A percentile compares a stretch with the other conserved stretches of the same genome.
phyloP scores from a whole-genome alignment of 1,140 invertebrate species.

The Plutomurus gul region DNA sequence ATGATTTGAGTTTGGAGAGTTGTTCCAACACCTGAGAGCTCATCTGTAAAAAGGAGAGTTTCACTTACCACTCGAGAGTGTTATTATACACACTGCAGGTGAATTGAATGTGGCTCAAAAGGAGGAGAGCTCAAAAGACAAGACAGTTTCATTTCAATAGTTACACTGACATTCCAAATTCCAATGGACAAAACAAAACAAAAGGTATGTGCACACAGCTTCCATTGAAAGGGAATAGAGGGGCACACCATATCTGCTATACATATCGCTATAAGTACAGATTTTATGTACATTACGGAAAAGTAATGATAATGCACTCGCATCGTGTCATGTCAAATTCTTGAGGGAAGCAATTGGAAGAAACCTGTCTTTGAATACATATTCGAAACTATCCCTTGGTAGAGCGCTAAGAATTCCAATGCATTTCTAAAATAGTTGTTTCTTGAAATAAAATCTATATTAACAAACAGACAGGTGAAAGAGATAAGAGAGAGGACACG shows the following conservation, averaged over 20 bases:
- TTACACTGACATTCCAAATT: slow-evolving; percentile 2
- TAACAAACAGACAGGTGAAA: neutral
- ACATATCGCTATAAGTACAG: neutral
- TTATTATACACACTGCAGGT: neutral
- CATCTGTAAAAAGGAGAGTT: neutral
- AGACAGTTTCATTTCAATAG: neutral
- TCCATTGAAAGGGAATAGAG: neutral
- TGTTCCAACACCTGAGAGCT: neutral
- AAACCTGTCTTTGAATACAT: neutral
- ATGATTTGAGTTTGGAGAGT: neutral
- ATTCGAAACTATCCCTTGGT: neutral
- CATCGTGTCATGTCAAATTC: slow-evolving; percentile 4
- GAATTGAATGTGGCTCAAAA: neutral
- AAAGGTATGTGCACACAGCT: neutral
- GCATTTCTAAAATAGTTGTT: neutral
- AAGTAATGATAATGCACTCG: neutral
- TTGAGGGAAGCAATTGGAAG: neutral
- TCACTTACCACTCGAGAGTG: neutral
- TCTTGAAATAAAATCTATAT: neutral
- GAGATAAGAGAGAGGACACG: neutral
- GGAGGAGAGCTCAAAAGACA: neutral
- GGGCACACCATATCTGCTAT: neutral
- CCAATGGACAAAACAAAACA: neutral
- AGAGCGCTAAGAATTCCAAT: neutral
- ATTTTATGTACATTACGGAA: neutral